Conservation (phyloP, 2,888 invertebrate species). For the Folsomia candida region DNA sequence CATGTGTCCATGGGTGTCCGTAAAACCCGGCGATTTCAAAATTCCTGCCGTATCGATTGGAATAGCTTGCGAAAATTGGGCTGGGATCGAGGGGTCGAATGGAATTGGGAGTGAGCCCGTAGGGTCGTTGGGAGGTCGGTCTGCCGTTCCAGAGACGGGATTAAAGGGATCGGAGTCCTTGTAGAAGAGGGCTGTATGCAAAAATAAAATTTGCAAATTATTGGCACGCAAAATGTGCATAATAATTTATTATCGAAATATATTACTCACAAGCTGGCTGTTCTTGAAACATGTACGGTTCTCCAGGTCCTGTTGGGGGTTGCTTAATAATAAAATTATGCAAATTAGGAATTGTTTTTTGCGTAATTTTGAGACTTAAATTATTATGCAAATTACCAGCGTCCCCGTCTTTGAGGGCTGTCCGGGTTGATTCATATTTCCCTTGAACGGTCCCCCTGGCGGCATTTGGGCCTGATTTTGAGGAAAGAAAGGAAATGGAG, state of each 20-base stretch:
- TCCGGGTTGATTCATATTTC: background rate
- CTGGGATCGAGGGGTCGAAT: background rate
- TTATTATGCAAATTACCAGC: background rate
- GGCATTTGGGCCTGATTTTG: background rate
- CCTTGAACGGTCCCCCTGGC: background rate
- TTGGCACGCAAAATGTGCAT: background rate
- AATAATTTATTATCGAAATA: background rate
- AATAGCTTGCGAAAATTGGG: background rate
- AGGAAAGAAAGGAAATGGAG: background rate
- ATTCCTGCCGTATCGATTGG: background rate
- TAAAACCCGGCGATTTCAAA: background rate
- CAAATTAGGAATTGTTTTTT: too few relatives aligned
- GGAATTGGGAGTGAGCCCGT: background rate
- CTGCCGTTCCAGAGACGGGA: background rate
- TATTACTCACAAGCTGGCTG: background rate
- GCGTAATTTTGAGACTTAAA: too few relatives aligned
- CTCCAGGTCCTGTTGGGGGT: background rate
- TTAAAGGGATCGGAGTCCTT: background rate
- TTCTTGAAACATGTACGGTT: background rate
- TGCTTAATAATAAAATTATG: too few relatives aligned
- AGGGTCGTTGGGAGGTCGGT: background rate
- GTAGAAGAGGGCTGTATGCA: background rate
- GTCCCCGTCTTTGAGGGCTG: background rate
- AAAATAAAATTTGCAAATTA: background rate
- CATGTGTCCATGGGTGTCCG: background rate